Base-by-base conservation (phyloP, 2,797 vertebrate species). In the Halcyon chelicuti region DNA sequence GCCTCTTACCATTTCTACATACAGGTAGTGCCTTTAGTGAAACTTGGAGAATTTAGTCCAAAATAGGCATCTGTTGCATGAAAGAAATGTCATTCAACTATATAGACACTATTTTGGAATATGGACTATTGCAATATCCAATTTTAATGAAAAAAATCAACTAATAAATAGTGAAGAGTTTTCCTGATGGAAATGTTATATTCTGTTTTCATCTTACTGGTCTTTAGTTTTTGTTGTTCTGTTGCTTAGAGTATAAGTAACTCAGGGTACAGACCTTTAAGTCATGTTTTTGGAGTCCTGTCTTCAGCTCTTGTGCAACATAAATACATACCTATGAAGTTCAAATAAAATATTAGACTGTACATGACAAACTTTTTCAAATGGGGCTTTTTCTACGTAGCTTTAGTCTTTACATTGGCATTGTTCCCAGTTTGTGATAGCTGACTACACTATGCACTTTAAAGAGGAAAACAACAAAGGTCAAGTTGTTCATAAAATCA, bases 401-500 rank as follows among this genome's bases (percentile, higher is more conserved):
- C 79, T 88, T 91, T 67, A 42, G 80, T 74, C 68, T 93, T 90
- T 89, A 63, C 42, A 15, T 62, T 92, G 94, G 23, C 47, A 37
- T 73, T 94, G 26, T 96, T 95, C 81, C 52, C 65, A 93, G 26
- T 2, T 3, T 57, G 62, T 71, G 21, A 58, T n/a, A 58, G n/a
- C n/a, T 58, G 55, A 58, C 55, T 58, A 58, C 55, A 23, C 55
- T 57, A 40, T 39, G 10, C 29, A 10, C 75, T 95, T 95, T 87
- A 67, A 88, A 97, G 72, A 91, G n/a, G 85, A 90, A 88, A 68
- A 14, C 58, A 70, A 86, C 60, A 97, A 97, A 98, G 89, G 89
- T 97, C 92, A 96, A 94, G 52, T 88, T 94, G 70, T 84, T 97
- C 65, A 84, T 96, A 97, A 97, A 97, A 96, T 88, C 77, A 72